Evolutionary conservation across 2,888 invertebrate genomes (phyloP), one percentile per base, ranked within the genome.

Genomic region (Seira musarum): DNA sequence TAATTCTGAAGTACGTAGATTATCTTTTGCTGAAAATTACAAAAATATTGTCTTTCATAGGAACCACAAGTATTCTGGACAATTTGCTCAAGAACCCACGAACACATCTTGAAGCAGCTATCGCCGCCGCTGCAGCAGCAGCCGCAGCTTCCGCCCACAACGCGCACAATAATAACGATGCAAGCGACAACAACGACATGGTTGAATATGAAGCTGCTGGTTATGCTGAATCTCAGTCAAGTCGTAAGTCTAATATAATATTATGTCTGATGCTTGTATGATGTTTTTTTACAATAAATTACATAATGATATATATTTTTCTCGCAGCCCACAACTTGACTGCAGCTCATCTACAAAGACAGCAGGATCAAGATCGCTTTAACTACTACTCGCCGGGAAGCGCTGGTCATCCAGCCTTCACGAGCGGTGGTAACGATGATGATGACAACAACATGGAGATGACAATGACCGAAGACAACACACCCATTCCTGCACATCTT

Each of bases 61-160:
- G 85, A 78, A 83, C 85, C 24, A 87, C 87, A 30, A 86, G 85
- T 81, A 87, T 87, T 85, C 82, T 87, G 83, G 87, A 87, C 80
- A 87, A 87, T 83, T 83, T 86, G 82, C 84, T 87, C 79, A 86
- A 86, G 77, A 86, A 87, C 69, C 85, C 85, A 53, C 80, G 84
- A 74, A 84, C 82, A 30, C 83, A 82, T 64, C 75, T 82, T 46
- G 82, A 84, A 70, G 81, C 83, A 76, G 84, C 84, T 24, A 82
- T 82, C 22, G 80, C 84, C 53, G 77, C 80, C 35, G 76, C 80
- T 17, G 81, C 85, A 10, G 82, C 82, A n/a, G 81, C 83, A 19
- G 81, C 83, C 13, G 83, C 83, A 6, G 80, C 82, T 17, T 65
- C 82, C 6, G 74, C 78, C 21, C 70, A 78, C 24, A 70, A 70